phyloP scores from a whole-genome alignment of 2,113 vertebrate genomes.

The Crypturellus undulatus region DNA sequence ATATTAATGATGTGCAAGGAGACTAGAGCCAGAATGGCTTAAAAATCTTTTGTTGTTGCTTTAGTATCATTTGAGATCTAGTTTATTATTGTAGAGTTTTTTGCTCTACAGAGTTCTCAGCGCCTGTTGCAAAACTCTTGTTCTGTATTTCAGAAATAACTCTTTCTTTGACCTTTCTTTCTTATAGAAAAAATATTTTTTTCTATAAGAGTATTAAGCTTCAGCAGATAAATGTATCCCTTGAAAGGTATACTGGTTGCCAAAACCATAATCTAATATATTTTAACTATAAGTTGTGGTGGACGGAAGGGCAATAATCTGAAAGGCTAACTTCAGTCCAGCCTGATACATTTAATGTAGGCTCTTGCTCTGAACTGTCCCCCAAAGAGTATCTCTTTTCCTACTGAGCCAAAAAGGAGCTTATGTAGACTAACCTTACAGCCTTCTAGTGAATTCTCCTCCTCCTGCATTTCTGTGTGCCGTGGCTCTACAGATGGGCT shows the following conservation, averaged over 20 bases:
- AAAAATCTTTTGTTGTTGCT: slow-evolving; percentile 15
- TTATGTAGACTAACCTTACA: background rate
- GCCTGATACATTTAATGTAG: background rate
- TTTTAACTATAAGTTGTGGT: background rate
- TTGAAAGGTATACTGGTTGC: background rate
- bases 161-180: background rate
- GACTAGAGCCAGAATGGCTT: slow-evolving; percentile 12
- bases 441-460: accelerated
- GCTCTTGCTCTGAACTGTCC: background rate
- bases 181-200: too few species aligned
- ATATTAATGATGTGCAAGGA: slow-evolving; percentile 49
- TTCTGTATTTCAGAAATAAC: background rate
- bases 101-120: background rate
- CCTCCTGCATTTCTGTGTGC: accelerated
- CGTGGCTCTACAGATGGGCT: background rate
- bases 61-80: background rate
- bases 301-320: background rate
- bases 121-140: background rate
- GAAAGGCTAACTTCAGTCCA: background rate
- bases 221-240: background rate
- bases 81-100: background rate
- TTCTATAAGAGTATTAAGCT: background rate
- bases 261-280: background rate
- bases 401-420: background rate
- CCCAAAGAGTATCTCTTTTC: background rate